phyloP scores from a whole-genome alignment of 2,797 vertebrate species.

The Fringilla coelebs region DNA sequence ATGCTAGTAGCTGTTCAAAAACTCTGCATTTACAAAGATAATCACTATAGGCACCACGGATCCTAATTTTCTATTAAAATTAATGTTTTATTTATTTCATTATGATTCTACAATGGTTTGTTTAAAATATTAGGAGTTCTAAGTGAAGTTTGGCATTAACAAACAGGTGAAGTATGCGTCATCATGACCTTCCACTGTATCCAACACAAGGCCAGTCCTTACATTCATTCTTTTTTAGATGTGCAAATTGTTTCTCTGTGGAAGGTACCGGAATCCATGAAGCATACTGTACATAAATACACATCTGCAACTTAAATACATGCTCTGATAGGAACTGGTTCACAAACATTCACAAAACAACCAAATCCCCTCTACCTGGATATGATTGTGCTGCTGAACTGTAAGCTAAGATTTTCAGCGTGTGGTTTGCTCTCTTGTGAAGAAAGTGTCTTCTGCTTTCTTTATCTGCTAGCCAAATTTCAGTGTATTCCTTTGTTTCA shows the following conservation, averaged over 20 bases:
- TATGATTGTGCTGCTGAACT: slow-evolving; percentile 58
- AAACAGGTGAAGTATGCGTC: not conserved
- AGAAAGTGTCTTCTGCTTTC: not conserved
- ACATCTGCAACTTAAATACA: not conserved
- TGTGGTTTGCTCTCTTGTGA: not conserved
- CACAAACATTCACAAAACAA: not conserved
- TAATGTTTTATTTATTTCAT: not conserved
- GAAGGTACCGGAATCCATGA: not conserved
- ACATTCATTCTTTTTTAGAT: not conserved
- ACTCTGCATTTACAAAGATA: not conserved
- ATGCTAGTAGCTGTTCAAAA: not conserved
- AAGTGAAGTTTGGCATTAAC: not conserved
- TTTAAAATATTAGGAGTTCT: not conserved
- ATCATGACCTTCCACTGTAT: not conserved
- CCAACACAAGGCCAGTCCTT: not conserved
- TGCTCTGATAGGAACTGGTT: not conserved
- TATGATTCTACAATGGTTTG: not conserved
- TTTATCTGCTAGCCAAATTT: slow-evolving; percentile 63
- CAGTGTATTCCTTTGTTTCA: not conserved
- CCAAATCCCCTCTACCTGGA: slow-evolving; percentile 66
- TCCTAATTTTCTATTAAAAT: not conserved
- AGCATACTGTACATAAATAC: not conserved
- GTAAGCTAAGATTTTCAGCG: slow-evolving; percentile 56
- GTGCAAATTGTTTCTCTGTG: not conserved
- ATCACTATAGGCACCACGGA: not conserved